Evolutionary conservation across 2,113 vertebrate species (phyloP).

Genomic region (Pseudorectes ferrugineus): DNA sequence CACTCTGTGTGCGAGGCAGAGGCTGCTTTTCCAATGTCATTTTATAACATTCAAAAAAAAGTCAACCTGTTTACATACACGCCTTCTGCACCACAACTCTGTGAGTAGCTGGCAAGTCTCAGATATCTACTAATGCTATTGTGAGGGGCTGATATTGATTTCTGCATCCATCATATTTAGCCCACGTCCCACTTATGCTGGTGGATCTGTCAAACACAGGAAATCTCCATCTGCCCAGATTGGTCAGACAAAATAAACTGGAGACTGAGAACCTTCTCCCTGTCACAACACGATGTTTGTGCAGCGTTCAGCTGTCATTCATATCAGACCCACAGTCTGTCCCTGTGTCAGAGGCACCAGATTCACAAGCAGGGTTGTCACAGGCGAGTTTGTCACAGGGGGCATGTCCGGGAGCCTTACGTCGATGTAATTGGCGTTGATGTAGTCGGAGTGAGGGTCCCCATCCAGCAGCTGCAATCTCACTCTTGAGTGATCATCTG

Average conservation of each 20-base stretch:
- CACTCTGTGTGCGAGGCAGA: neutral
- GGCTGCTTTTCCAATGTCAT: neutral
- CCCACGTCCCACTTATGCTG: constrained; percentile 36
- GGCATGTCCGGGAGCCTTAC: constrained; percentile 72
- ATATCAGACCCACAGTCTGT: neutral
- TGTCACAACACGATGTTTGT: neutral
- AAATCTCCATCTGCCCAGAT: constrained; percentile 24
- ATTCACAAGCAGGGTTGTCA: neutral
- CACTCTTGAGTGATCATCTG: constrained; percentile 96
- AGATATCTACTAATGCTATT: constrained; percentile 10
- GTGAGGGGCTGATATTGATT: constrained; percentile 31
- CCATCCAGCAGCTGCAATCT: constrained; percentile 91
- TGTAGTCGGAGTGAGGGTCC: constrained; percentile 96
- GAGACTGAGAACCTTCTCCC: constrained; percentile 36
- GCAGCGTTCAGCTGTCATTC: neutral
- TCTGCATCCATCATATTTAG: constrained; percentile 22
- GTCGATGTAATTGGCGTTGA: constrained; percentile 98
- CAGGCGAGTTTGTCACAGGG: neutral
- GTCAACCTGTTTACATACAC: constrained; percentile 1
- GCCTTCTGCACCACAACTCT: neutral
- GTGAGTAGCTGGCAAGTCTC: neutral
- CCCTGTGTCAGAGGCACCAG: neutral
- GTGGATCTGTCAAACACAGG: constrained; percentile 31
- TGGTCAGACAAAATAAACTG: neutral
- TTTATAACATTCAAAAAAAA: constrained; percentile 12